Evolutionary conservation across 2,797 vertebrate species (phyloP).

Genomic region (Peromyscus attwateri): DNA sequence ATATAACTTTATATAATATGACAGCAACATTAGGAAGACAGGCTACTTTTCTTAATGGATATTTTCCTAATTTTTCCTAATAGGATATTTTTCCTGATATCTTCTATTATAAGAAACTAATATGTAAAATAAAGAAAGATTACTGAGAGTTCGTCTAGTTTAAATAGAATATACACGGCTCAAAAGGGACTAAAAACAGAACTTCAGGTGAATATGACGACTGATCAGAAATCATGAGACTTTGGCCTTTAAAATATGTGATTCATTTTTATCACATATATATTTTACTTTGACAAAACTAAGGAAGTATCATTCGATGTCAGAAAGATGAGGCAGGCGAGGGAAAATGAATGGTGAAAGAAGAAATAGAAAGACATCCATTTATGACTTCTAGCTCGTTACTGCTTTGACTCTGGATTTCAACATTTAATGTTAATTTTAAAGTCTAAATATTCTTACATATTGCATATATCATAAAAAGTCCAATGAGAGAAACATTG

Average conservation of each 20-base stretch:
- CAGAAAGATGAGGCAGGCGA: background rate
- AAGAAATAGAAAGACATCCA: background rate
- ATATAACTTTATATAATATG: background rate
- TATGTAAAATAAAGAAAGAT: background rate
- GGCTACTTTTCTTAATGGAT: background rate
- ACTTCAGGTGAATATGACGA: background rate
- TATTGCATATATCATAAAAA: background rate
- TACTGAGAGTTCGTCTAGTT: background rate
- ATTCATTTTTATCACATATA: background rate
- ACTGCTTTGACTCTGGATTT: background rate
- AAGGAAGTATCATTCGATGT: background rate
- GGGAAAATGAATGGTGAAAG: slow-evolving; percentile 6
- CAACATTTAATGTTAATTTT: background rate
- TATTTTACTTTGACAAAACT: slow-evolving; percentile 19
- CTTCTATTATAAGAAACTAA: background rate
- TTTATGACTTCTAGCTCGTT: background rate
- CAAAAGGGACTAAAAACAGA: background rate
- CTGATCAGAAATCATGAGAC: background rate
- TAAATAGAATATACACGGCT: background rate
- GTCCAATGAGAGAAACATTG: background rate
- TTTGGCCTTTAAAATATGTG: background rate
- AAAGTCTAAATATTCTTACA: background rate
- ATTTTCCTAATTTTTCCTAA: background rate
- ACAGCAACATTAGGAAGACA: background rate
- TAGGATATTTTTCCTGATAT: background rate